A percentile compares a stretch with the other conserved stretches of the same genome.
Conservation (phyloP, 2,888 invertebrate genomes). For the Podotricha telesiphe region DNA sequence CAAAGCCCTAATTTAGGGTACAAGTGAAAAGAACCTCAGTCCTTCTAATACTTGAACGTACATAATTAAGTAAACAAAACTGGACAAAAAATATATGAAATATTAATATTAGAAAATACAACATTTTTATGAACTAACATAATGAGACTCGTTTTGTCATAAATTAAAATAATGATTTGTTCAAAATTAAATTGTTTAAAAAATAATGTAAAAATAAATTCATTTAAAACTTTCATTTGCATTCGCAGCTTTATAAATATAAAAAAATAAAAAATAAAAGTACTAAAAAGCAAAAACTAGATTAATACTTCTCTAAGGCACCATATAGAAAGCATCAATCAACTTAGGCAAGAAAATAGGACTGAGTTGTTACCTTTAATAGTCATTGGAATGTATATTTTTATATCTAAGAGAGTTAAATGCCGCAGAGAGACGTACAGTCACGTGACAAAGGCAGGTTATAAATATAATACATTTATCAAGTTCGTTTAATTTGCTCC, state of each 20-base stretch:
- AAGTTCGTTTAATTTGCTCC: slow-evolving; percentile 68
- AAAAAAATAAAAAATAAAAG: not conserved
- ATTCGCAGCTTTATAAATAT: not conserved
- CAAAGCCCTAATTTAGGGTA: slow-evolving; percentile 84
- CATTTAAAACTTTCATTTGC: not conserved
- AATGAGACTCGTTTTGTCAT: slow-evolving; percentile 14
- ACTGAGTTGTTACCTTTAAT: slow-evolving; percentile 58
- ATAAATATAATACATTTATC: slow-evolving; percentile 50
- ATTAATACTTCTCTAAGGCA: slow-evolving; percentile 15
- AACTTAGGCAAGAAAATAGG: slow-evolving; percentile 48
- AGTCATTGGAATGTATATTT: slow-evolving; percentile 70
- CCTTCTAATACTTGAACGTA: slow-evolving; percentile 79
- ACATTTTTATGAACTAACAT: not conserved
- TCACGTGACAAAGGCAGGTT: slow-evolving; percentile 39
- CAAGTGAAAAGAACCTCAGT: slow-evolving; percentile 81
- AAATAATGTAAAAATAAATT: not conserved
- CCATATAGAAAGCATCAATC: slow-evolving; percentile 8
- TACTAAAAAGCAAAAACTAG: not conserved
- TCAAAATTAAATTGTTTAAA: not conserved
- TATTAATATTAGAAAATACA: not conserved
- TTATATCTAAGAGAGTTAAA: slow-evolving; percentile 61
- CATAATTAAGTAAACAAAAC: slow-evolving; percentile 49
- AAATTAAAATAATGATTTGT: not conserved
- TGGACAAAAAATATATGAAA: not conserved
- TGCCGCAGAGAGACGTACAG: slow-evolving; percentile 53